Conservation (phyloP, 64 coral and sea anemone species). For the Montipora cactus region DNA sequence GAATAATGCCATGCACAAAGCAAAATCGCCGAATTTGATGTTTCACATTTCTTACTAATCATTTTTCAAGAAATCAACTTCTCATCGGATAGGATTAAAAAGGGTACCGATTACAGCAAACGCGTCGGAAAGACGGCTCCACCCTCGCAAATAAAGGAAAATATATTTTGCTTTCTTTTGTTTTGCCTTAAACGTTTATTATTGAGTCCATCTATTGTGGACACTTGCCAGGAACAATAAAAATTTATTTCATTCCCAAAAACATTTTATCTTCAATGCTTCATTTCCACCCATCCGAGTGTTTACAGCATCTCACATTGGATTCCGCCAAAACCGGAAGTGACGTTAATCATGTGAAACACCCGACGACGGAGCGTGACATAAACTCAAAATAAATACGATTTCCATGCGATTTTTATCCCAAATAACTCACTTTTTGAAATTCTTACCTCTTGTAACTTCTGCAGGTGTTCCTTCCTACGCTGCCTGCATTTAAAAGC, state of each 20-base stretch:
- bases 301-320: background rate
- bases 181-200: background rate
- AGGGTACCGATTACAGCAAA: no score
- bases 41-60: background rate
- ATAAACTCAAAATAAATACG: background rate
- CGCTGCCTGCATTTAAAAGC: constrained; percentile 96
- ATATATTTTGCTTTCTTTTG: background rate
- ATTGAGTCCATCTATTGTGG: background rate
- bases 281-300: background rate
- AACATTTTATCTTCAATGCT: background rate
- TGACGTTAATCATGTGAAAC: background rate
- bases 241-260: background rate
- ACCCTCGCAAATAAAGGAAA: background rate
- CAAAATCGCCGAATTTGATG: no score
- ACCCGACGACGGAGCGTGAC: background rate
- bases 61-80: background rate
- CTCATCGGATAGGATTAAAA: no score
- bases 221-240: background rate
- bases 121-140: background rate
- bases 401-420: no score
- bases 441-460: constrained; percentile 79
- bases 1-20: no score
- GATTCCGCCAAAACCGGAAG: background rate
- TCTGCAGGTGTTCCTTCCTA: constrained; percentile 93
- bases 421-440: background rate